phyloP scores from a whole-genome alignment of 2,113 vertebrate species.

The Sminthopsis crassicaudata region DNA sequence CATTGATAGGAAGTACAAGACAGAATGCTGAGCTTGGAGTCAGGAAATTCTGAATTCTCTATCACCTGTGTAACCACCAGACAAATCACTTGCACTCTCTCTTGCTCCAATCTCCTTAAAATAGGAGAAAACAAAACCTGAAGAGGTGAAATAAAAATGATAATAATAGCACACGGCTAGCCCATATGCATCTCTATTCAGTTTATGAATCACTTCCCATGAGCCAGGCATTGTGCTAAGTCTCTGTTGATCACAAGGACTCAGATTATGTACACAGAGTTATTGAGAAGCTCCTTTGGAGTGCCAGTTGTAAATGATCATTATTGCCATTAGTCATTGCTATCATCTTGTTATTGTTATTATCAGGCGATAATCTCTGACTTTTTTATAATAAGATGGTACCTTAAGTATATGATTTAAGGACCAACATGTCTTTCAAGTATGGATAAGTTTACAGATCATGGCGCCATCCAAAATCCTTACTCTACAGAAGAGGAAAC shows the following conservation, averaged over 20 bases:
- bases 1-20: background rate
- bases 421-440: too few species aligned
- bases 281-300: background rate
- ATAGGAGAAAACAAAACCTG: background rate
- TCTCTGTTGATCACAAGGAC: background rate
- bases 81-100: background rate
- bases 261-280: background rate
- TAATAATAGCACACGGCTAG: background rate
- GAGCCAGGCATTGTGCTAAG: background rate
- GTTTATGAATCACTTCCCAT: background rate
- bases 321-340: background rate
- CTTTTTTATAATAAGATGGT: background rate
- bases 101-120: background rate
- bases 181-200: background rate
- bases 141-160: background rate
- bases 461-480: background rate
- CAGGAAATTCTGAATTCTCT: background rate
- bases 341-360: background rate
- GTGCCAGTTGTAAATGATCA: background rate
- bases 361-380: background rate
- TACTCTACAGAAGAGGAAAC: background rate
- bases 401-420: background rate
- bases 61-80: background rate
- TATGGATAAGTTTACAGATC: background rate
- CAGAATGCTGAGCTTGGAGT: background rate